phyloP scores from a whole-genome alignment of 2,888 invertebrate species.

The Orthonychiurus folsomi region DNA sequence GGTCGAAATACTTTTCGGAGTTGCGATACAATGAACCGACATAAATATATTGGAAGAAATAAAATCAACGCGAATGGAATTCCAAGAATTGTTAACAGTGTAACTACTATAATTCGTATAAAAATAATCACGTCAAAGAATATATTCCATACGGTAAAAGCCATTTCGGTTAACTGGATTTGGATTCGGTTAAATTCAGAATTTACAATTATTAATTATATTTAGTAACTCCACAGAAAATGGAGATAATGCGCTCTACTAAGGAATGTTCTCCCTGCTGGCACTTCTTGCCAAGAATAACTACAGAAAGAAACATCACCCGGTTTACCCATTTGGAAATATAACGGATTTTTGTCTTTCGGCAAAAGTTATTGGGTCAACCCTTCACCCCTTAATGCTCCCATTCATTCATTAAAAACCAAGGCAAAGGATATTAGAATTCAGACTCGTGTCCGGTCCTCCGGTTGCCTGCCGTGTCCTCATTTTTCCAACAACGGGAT shows the following conservation, averaged over 20 bases:
- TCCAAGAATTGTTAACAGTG: neutral
- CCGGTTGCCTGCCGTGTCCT: too few relatives aligned
- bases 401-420: neutral
- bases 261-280: too few relatives aligned
- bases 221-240: too few relatives aligned
- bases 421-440: constrained; percentile 1
- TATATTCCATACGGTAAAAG: neutral
- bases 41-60: constrained; percentile 19
- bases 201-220: neutral
- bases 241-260: too few relatives aligned
- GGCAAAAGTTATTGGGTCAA: neutral
- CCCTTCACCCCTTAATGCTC: neutral
- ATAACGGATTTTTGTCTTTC: too few relatives aligned
- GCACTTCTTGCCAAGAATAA: neutral
- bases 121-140: neutral
- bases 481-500: too few relatives aligned
- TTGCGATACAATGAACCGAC: constrained; percentile 3
- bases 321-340: too few relatives aligned
- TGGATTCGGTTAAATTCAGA: neutral
- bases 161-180: neutral
- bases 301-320: too few relatives aligned
- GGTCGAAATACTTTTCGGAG: constrained; percentile 14
- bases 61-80: constrained; percentile 2
- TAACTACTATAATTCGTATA: constrained; percentile 3
- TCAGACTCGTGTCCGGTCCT: too few relatives aligned